These are phyloP conservation scores for Labia minor DNA, from an alignment of 2,888 invertebrate species.

Conservation along the genomic window DNA sequence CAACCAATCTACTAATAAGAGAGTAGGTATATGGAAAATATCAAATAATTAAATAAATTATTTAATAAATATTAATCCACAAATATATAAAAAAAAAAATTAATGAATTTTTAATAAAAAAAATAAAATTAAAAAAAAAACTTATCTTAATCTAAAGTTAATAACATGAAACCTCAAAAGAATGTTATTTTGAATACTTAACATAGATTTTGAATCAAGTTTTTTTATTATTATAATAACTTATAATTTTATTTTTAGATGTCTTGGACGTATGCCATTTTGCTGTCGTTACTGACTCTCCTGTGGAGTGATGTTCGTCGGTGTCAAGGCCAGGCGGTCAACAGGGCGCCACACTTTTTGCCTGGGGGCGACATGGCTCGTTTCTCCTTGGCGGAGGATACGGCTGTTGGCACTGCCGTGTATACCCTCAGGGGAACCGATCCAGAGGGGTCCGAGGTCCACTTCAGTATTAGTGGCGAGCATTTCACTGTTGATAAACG, in stretches of 20 bases:
- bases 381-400: slow-evolving; percentile 61
- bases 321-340: slow-evolving; percentile 44
- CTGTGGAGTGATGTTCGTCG: not conserved
- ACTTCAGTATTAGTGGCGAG: slow-evolving; percentile 72
- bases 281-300: not conserved
- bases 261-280: not conserved
- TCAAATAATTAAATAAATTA: too few species aligned
- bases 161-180: too few species aligned
- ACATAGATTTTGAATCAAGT: too few species aligned
- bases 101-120: too few species aligned
- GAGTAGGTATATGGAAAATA: too few species aligned
- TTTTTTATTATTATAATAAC: too few species aligned
- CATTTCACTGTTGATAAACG: slow-evolving; percentile 65
- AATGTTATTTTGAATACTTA: too few species aligned
- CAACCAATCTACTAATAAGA: too few species aligned
- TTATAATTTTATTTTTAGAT: not conserved
- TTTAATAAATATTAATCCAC: too few species aligned
- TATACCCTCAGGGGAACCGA: slow-evolving; percentile 64
- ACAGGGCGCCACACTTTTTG: slow-evolving; percentile 63
- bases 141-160: too few species aligned
- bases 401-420: slow-evolving; percentile 54
- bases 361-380: slow-evolving; percentile 69
- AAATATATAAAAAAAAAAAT: too few species aligned
- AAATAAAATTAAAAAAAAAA: too few species aligned
- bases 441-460: slow-evolving; percentile 60